Conservation (phyloP, 1,140 invertebrate genomes). For the Ctenoplectra terminalis region DNA sequence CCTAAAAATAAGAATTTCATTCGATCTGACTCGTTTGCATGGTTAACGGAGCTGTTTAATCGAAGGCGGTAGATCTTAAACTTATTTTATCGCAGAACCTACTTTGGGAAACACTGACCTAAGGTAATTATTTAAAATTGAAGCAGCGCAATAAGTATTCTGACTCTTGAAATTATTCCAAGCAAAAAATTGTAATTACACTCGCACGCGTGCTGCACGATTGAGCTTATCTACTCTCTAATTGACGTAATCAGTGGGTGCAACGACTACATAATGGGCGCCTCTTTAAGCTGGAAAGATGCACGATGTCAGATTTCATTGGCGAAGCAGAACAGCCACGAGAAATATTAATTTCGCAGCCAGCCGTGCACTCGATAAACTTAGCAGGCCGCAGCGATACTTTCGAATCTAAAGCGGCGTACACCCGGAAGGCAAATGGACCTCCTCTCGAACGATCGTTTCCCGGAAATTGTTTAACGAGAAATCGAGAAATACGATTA, state of each 20-base stretch:
- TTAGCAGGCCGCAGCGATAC: background rate
- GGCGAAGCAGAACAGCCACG: background rate
- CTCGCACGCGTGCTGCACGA: too few relatives aligned
- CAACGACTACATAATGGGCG: background rate
- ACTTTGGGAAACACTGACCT: too few relatives aligned
- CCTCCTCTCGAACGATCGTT: slow-evolving; percentile 36
- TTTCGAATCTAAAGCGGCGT: slow-evolving; percentile 3
- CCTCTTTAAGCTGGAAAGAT: background rate
- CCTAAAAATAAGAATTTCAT: too few relatives aligned
- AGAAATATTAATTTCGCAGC: slow-evolving; percentile 18
- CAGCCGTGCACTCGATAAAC: background rate
- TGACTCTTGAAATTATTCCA: too few relatives aligned
- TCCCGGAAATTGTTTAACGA: slow-evolving; percentile 37
- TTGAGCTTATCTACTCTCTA: background rate
- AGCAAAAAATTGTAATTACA: too few relatives aligned
- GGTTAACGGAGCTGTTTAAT: too few relatives aligned
- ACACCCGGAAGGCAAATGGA: slow-evolving; percentile 11
- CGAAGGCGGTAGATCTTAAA: too few relatives aligned
- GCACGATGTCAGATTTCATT: background rate
- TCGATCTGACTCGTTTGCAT: too few relatives aligned
- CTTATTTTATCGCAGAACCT: too few relatives aligned
- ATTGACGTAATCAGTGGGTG: too few relatives aligned
- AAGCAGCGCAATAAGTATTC: background rate
- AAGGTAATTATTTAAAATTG: too few relatives aligned
- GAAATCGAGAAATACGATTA: slow-evolving; percentile 33